A percentile compares a stretch with the other conserved stretches of the same genome.
These are phyloP conservation scores for Passer domesticus DNA, from an alignment of 2,113 vertebrate genomes.

Conservation along the genomic window DNA sequence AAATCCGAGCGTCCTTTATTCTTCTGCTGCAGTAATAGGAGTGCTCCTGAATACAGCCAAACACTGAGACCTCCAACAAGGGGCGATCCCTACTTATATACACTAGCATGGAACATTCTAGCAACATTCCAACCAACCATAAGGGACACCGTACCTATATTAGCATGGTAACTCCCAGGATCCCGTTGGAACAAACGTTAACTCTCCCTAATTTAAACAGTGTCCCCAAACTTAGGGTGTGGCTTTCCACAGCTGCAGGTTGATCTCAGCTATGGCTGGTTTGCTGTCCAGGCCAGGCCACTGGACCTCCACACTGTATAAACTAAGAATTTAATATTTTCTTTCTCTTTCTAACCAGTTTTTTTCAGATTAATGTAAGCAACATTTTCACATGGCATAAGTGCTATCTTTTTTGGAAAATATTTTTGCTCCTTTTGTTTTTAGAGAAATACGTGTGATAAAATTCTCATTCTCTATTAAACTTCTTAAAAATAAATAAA, in stretches of 20 bases:
- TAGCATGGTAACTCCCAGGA: not conserved
- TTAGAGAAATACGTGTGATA: not conserved
- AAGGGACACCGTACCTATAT: not conserved
- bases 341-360: not conserved
- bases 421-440: not conserved
- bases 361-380: not conserved
- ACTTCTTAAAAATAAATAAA: not conserved
- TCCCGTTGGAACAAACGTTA: not conserved
- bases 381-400: not conserved
- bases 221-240: not conserved
- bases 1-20: not conserved
- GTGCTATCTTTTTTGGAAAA: not conserved
- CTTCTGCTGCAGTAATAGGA: not conserved
- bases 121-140: not conserved
- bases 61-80: not conserved
- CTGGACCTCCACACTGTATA: not conserved
- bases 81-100: not conserved
- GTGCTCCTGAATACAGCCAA: not conserved
- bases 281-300: not conserved
- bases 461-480: not conserved
- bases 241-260: not conserved
- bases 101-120: not conserved
- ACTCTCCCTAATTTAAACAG: not conserved
- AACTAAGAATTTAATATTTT: not conserved
- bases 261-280: not conserved